Percentiles rank a stretch among this genome's conserved stretches.
Evolutionary conservation across 1,140 invertebrate genomes (phyloP).

Genomic region (Odontomachus brunneus): DNA sequence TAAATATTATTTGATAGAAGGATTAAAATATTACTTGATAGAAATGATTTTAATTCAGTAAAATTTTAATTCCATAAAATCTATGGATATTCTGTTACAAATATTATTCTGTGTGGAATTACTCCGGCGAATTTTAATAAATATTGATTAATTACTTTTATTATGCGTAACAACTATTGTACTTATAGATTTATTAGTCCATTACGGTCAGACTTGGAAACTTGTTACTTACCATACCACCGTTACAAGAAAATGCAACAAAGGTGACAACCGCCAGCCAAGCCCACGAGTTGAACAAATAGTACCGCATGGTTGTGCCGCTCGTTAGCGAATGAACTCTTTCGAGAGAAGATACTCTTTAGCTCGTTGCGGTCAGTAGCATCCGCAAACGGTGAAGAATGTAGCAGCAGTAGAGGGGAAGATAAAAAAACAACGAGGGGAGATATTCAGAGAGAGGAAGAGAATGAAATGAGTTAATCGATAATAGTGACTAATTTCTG

Average conservation of each 20-base stretch:
- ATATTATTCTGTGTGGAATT: background rate
- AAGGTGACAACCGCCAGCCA: slow-evolving; percentile 29
- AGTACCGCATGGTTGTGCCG: slow-evolving; percentile 62
- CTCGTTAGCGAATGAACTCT: slow-evolving; percentile 47
- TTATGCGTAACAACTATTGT: background rate
- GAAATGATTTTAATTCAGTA: background rate
- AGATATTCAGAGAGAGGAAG: background rate
- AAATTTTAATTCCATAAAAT: background rate
- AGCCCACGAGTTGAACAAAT: slow-evolving; percentile 44
- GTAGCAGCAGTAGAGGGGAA: background rate
- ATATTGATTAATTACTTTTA: background rate
- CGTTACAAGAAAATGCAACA: slow-evolving; percentile 30
- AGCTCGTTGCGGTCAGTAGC: slow-evolving; percentile 49
- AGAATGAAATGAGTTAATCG: slow-evolving; percentile 59
- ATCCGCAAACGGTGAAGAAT: background rate
- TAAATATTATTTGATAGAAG: too few species aligned
- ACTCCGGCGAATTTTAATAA: background rate
- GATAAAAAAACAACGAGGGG: slow-evolving; percentile 54
- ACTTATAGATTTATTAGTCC: background rate
- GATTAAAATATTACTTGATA: slow-evolving; percentile 5
- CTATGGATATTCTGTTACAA: background rate
- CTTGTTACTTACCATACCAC: slow-evolving; percentile 46
- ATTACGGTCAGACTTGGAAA: background rate
- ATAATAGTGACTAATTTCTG: slow-evolving; percentile 6
- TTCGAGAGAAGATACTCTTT: slow-evolving; percentile 34